Base-by-base conservation (phyloP, 1,140 invertebrate species). In the Caerostris darwini region DNA sequence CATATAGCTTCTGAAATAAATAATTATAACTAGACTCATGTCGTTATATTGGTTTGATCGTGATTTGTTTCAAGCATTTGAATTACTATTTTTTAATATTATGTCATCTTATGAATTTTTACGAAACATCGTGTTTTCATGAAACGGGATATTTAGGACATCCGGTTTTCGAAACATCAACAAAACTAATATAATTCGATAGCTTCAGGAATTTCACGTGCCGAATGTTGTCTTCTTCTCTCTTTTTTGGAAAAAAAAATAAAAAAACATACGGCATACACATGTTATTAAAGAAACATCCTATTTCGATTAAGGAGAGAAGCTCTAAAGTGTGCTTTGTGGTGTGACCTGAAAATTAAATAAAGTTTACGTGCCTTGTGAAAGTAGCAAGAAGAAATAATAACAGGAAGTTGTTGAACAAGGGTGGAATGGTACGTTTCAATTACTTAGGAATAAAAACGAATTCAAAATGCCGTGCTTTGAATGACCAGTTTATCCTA, bases 281-380 rank as follows among this genome's bases (percentile, higher is more conserved):
- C 19, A 34, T 77, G 71, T 77, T 77, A 77, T 77, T 77, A 77
- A 69, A 77, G 14, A 19, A 77, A 77, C 71, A 53, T 77, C 71
- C 71, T 50, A 77, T 34, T 50, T 77, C 34, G 14, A 77, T 77
- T 50, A 77, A 77, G 34, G 8, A 14, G 71, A 77, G 17, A 77
- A 77, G 71, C 14, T 12, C 34, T 77, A 14, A 77, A 77, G 34
- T 77, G 71, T 77, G 7, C 12, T 12, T 77, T 7, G 12, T 50
- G 69, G 71, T 50, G 71, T 77, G 71, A 77, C 71, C 71, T 77
- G 71, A 77, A 77, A 77, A 77, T 77, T 77, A 77, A 77, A 77
- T 77, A 77, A 77, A 77, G 50, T 77, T 71, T 77, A 77, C 71
- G 53, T 50, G 71, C 71, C 8, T 77, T 14, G 34, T 34, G 34